Percentiles rank a stretch among this genome's conserved stretches.
Conservation (phyloP, 1,140 invertebrate species). For the Bombus confusus region DNA sequence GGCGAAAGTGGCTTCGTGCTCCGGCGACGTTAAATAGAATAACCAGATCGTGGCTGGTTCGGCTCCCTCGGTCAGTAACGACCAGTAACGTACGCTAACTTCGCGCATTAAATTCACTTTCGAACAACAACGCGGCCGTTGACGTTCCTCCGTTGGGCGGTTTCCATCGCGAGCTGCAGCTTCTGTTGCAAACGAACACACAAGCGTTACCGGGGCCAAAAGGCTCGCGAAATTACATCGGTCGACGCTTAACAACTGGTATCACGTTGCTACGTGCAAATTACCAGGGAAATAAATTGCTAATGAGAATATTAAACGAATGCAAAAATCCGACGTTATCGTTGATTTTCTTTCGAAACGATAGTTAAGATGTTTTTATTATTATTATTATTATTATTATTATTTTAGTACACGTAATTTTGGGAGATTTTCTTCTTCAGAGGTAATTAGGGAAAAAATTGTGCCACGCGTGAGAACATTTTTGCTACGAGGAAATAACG, state of each 20-base stretch:
- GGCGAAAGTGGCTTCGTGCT: constrained; percentile 65
- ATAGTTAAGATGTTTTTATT: background rate
- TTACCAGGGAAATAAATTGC: background rate
- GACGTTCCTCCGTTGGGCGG: background rate
- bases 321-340: background rate
- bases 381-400: no score
- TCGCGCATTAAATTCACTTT: constrained; percentile 21
- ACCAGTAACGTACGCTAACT: constrained; percentile 58
- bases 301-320: background rate
- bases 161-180: constrained; percentile 1
- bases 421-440: no score
- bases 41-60: constrained; percentile 64
- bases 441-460: no score
- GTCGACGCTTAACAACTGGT: background rate
- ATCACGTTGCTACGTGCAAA: background rate
- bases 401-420: no score
- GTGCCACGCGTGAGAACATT: no score
- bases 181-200: background rate
- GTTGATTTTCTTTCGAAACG: background rate
- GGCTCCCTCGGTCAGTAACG: constrained; percentile 45
- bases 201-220: no score
- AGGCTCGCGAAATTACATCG: background rate
- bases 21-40: constrained; percentile 65
- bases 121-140: constrained; percentile 32
- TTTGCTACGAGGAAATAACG: no score